Evolutionary conservation across 2,888 invertebrate genomes (phyloP).

Genomic region (Dryobotodes eremita): DNA sequence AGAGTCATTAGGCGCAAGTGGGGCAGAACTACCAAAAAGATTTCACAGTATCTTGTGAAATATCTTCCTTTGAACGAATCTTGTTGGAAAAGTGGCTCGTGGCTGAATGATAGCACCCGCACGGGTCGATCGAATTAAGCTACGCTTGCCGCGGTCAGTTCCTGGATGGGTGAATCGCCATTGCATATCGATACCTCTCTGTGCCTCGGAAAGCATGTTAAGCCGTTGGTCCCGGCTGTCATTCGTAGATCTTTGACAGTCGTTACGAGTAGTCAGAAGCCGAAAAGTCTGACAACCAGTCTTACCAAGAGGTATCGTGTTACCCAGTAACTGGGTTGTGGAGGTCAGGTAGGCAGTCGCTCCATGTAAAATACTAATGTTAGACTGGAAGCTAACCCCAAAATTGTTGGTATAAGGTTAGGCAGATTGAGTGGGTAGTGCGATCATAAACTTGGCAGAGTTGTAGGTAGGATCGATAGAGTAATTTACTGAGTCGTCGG

Average conservation of each 20-base stretch:
- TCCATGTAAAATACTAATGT: neutral
- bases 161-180: neutral
- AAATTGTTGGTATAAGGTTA: neutral
- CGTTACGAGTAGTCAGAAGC: neutral
- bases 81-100: slow-evolving; percentile 9
- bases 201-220: neutral
- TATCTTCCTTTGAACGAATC: slow-evolving; percentile 44
- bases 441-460: slow-evolving; percentile 4
- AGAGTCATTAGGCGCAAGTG: slow-evolving; percentile 70
- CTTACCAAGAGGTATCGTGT: neutral
- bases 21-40: slow-evolving; percentile 66
- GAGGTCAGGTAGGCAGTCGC: neutral
- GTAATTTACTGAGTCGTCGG: neutral
- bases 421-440: neutral
- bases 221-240: neutral
- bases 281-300: neutral
- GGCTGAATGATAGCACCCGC: neutral
- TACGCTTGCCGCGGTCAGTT: neutral
- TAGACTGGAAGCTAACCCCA: neutral
- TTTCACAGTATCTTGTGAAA: slow-evolving; percentile 61
- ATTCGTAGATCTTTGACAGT: neutral
- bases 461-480: slow-evolving; percentile 5
- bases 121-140: neutral
- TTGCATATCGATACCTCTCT: too few relatives aligned
- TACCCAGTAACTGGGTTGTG: neutral